These are phyloP conservation scores for Drosophila nebulosa DNA, from an alignment of 1,140 invertebrate species.

Conservation along the genomic window DNA sequence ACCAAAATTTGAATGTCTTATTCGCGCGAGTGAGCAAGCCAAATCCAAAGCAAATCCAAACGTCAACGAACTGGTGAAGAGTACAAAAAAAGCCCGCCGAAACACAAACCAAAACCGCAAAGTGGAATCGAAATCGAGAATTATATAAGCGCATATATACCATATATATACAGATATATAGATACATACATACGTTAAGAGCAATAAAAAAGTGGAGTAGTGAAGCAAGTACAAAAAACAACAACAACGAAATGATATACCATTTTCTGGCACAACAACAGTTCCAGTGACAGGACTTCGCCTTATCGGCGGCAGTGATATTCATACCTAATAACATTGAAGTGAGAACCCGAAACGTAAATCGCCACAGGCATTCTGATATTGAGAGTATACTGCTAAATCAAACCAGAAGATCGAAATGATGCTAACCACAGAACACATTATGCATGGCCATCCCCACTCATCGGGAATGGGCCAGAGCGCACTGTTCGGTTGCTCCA, in stretches of 20 bases:
- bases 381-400: background rate
- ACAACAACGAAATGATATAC: conserved; percentile 7
- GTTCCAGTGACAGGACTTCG: background rate
- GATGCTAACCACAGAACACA: conserved; percentile 79
- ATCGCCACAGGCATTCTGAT: background rate
- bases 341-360: background rate
- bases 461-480: conserved; percentile 82
- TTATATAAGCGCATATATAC: background rate
- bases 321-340: background rate
- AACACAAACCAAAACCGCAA: conserved; percentile 6
- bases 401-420: conserved; percentile 30
- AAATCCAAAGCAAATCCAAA: background rate
- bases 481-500: conserved; percentile 88
- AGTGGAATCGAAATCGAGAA: conserved; percentile 6
- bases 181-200: conserved; percentile 2
- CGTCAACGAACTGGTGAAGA: background rate
- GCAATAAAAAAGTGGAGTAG: conserved; percentile 16
- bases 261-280: background rate
- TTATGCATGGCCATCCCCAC: conserved; percentile 77
- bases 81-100: conserved; percentile 11
- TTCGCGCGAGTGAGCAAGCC: background rate
- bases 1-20: conserved; percentile 4
- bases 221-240: conserved; percentile 6
- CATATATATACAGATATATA: conserved; percentile 4
- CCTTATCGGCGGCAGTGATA: background rate